Evolutionary conservation across 2,113 vertebrate species (phyloP).

Genomic region (Gnathonemus longibarbis): DNA sequence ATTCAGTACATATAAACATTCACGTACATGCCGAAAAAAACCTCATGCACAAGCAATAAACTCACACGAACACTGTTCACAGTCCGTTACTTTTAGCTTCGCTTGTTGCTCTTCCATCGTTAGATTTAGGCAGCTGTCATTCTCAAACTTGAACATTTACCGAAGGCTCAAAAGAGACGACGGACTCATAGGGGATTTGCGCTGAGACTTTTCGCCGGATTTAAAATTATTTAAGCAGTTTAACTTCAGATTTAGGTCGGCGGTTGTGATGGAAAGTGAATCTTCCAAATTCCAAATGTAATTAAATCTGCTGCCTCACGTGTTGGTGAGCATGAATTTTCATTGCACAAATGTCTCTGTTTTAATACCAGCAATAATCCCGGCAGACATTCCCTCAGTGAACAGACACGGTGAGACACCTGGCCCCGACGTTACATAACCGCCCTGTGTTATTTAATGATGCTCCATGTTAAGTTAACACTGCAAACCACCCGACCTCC

Average conservation of each 20-base stretch:
- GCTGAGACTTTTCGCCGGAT: background rate
- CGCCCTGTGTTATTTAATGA: background rate
- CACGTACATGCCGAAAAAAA: background rate
- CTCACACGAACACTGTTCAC: background rate
- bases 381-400: background rate
- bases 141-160: background rate
- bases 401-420: background rate
- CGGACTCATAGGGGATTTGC: background rate
- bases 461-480: background rate
- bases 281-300: background rate
- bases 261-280: background rate
- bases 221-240: background rate
- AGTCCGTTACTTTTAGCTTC: background rate
- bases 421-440: background rate
- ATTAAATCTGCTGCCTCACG: background rate
- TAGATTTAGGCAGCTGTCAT: background rate
- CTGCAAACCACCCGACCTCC: background rate
- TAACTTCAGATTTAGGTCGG: background rate
- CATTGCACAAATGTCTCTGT: background rate
- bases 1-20: background rate
- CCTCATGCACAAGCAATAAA: background rate
- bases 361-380: background rate
- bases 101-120: background rate
- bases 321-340: background rate
- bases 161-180: background rate